A percentile compares a stretch with the other conserved stretches of the same genome.
Evolutionary conservation across 2,113 vertebrate species (phyloP).

Genomic region (Amphiprion percula): DNA sequence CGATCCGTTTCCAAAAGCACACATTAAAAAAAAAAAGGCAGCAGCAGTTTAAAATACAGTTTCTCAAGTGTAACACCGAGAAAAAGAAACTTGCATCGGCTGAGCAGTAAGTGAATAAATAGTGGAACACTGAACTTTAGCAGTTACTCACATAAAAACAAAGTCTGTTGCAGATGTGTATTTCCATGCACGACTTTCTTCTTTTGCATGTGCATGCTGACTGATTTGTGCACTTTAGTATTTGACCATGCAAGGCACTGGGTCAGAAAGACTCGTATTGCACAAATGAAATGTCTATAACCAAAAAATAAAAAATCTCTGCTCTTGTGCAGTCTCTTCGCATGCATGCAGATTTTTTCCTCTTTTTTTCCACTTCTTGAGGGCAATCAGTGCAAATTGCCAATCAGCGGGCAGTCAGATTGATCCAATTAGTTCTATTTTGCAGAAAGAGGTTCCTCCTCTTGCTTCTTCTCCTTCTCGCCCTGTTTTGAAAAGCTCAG

Average conservation of each 20-base stretch:
- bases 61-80: slow-evolving; percentile 27
- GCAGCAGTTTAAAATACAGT: slow-evolving; percentile 20
- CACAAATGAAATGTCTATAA: slow-evolving; percentile 64
- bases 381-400: slow-evolving; percentile 52
- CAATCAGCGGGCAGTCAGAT: slow-evolving; percentile 67
- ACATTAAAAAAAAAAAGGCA: slow-evolving; percentile 12
- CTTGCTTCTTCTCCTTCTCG: slow-evolving; percentile 18
- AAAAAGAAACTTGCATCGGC: slow-evolving; percentile 28
- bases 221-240: slow-evolving; percentile 57
- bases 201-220: slow-evolving; percentile 48
- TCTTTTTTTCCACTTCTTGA: slow-evolving; percentile 12
- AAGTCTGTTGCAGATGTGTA: slow-evolving; percentile 15
- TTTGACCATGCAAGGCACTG: slow-evolving; percentile 74
- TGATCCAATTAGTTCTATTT: slow-evolving; percentile 79
- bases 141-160: slow-evolving; percentile 7
- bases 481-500: not conserved
- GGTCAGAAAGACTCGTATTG: slow-evolving; percentile 65
- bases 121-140: slow-evolving; percentile 29
- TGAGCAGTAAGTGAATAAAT: slow-evolving; percentile 27
- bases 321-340: slow-evolving; percentile 19
- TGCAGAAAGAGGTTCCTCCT: slow-evolving; percentile 58
- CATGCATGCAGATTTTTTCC: slow-evolving; percentile 45
- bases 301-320: slow-evolving; percentile 21
- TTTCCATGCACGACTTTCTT: slow-evolving; percentile 32
- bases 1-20: slow-evolving; percentile 36